A percentile compares a stretch with the other conserved stretches of the same genome.
Conservation (phyloP, 2,797 vertebrate species). For the Lepidocolaptes lacrymiger region DNA sequence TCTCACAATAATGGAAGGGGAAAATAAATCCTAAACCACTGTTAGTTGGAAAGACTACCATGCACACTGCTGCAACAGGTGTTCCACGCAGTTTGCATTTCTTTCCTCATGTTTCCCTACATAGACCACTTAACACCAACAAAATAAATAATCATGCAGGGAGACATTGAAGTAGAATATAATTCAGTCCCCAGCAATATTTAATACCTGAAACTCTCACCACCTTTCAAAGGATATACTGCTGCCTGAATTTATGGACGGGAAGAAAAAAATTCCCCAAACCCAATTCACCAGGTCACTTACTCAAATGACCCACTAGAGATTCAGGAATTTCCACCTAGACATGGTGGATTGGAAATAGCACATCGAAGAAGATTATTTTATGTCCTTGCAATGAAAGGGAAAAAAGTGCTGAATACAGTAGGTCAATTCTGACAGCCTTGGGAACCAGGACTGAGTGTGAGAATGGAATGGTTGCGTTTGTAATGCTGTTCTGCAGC, state of each 20-base stretch:
- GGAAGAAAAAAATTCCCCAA: not conserved
- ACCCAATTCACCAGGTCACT: not conserved
- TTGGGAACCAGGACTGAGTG: not conserved
- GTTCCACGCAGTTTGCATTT: fast-evolving
- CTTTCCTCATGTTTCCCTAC: not conserved
- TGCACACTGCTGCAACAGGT: fast-evolving
- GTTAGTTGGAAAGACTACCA: not conserved
- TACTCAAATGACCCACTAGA: not conserved
- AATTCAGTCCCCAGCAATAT: not conserved
- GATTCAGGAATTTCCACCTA: not conserved
- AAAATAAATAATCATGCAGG: not conserved
- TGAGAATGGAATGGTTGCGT: not conserved
- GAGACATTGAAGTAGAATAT: not conserved
- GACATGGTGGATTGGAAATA: not conserved
- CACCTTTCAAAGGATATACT: not conserved
- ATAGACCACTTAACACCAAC: not conserved
- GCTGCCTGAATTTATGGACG: not conserved
- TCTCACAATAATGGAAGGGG: not conserved
- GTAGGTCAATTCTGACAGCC: not conserved
- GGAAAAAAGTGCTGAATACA: not conserved
- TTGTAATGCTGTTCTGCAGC: not conserved
- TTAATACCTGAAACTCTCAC: not conserved
- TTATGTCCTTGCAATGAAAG: not conserved
- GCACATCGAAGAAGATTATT: not conserved
- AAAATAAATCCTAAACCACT: not conserved